phyloP scores from a whole-genome alignment of 2,888 invertebrate genomes.

The Troilus luridus region DNA sequence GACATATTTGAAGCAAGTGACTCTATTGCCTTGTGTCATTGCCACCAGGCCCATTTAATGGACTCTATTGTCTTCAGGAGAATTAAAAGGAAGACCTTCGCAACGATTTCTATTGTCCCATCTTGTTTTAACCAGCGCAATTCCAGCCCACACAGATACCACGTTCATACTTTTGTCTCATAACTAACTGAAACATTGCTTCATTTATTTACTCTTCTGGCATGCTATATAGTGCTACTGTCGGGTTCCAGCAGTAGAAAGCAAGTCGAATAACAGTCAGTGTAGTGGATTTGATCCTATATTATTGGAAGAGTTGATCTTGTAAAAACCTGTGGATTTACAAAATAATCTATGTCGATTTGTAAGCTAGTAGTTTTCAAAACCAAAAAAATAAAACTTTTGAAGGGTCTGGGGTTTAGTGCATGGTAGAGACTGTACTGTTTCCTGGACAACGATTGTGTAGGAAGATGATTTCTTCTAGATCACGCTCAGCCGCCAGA shows the following conservation, averaged over 20 bases:
- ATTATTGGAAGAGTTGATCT: no score
- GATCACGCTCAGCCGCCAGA: no score
- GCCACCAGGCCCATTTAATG: background rate
- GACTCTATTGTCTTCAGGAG: background rate
- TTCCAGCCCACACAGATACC: background rate
- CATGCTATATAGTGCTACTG: no score
- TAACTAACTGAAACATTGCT: background rate
- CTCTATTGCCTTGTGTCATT: background rate
- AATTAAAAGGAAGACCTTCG: constrained; percentile 30
- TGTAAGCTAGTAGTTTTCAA: no score
- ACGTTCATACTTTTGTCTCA: background rate
- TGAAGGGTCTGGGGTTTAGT: no score
- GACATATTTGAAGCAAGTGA: background rate
- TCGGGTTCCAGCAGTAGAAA: background rate
- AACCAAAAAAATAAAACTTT: no score
- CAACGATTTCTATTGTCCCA: constrained; percentile 16
- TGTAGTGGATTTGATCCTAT: no score
- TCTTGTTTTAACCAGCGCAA: background rate
- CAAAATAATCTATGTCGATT: no score
- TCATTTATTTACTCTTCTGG: background rate
- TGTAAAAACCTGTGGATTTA: no score
- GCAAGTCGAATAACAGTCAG: background rate
- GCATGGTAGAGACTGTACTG: no score
- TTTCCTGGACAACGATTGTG: no score
- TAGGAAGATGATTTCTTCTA: no score